phyloP scores from a whole-genome alignment of 2,888 invertebrate species.

The Spodoptera picta region DNA sequence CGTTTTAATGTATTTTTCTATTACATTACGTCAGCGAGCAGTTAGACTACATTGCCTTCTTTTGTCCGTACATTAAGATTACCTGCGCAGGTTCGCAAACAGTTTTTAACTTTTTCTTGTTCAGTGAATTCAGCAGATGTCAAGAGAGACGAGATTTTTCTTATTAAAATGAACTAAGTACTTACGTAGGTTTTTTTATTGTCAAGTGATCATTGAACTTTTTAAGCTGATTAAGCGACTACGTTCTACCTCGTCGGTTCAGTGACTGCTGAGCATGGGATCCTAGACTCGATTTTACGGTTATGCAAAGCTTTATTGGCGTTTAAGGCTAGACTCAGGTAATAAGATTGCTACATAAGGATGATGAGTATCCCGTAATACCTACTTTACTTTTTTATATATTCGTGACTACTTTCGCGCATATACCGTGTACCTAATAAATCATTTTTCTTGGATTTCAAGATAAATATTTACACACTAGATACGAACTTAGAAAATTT shows the following conservation, averaged over 20 bases:
- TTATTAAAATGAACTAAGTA: constrained; percentile 47
- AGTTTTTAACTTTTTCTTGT: constrained; percentile 69
- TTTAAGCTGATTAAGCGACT: constrained; percentile 31
- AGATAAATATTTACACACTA: not conserved
- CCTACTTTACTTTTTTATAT: too few relatives aligned
- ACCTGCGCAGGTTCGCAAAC: constrained; percentile 56
- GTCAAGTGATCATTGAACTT: constrained; percentile 36
- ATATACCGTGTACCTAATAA: not conserved
- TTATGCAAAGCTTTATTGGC: too few relatives aligned
- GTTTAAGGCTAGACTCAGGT: too few relatives aligned
- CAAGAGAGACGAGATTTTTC: constrained; percentile 50
- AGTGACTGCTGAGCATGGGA: too few relatives aligned
- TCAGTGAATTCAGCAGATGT: constrained; percentile 69
- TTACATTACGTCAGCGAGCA: constrained; percentile 27
- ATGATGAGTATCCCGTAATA: too few relatives aligned
- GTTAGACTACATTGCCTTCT: constrained; percentile 44
- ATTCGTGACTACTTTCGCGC: too few relatives aligned
- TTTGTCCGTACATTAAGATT: constrained; percentile 62
- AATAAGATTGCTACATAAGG: too few relatives aligned
- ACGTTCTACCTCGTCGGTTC: too few relatives aligned
- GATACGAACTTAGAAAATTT: too few relatives aligned
- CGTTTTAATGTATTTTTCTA: constrained; percentile 40
- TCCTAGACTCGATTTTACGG: too few relatives aligned
- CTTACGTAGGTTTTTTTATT: constrained; percentile 27
- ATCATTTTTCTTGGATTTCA: not conserved